These are phyloP conservation scores for Leucophora obtusa DNA, from an alignment of 2,888 invertebrate species.

Conservation along the genomic window DNA sequence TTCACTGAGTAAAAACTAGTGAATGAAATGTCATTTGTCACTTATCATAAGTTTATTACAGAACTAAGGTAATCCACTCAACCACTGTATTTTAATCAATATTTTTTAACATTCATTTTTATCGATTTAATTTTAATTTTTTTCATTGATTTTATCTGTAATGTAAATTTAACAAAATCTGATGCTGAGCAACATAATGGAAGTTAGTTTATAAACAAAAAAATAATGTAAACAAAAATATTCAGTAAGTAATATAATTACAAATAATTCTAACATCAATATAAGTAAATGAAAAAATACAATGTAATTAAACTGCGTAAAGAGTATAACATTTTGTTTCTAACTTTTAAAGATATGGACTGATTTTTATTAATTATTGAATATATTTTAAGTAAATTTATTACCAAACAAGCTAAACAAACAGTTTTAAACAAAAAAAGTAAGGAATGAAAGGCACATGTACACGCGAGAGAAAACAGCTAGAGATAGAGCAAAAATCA, in stretches of 20 bases:
- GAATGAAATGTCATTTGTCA: no score
- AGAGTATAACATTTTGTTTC: constrained; percentile 48
- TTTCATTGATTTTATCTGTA: constrained; percentile 35
- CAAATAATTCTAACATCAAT: constrained; percentile 36
- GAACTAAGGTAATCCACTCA: no score
- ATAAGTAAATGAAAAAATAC: constrained; percentile 24
- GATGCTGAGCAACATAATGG: constrained; percentile 61
- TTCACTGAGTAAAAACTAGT: no score
- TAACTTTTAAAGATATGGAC: constrained; percentile 60
- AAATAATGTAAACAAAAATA: constrained; percentile 42
- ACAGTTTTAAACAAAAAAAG: constrained; percentile 29
- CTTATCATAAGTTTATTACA: no score
- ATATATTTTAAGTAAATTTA: constrained; percentile 60
- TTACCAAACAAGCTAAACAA: constrained; percentile 54
- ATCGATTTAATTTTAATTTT: neutral
- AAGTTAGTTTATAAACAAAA: constrained; percentile 36
- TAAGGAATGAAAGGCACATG: constrained; percentile 44
- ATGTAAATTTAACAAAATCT: constrained; percentile 64
- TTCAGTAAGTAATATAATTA: constrained; percentile 49
- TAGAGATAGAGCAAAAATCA: no score
- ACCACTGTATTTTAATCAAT: neutral
- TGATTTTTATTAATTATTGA: constrained; percentile 61
- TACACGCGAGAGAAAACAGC: no score
- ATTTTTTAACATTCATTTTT: neutral
- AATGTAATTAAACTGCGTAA: constrained; percentile 48